These are phyloP conservation scores for Charaxes varanes DNA, from an alignment of 1,140 invertebrate species.

Conservation along the genomic window DNA sequence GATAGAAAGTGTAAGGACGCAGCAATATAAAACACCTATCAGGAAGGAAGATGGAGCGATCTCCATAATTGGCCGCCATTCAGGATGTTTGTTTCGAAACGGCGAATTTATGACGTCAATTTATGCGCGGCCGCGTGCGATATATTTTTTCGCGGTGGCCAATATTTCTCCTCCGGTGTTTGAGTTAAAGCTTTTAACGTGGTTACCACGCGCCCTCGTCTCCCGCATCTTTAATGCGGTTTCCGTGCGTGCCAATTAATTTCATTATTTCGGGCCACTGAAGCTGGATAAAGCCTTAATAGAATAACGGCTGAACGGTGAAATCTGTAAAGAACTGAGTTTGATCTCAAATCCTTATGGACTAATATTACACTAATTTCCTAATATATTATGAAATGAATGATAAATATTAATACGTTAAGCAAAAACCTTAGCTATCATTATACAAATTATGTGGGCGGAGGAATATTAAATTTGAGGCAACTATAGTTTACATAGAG, in stretches of 20 bases:
- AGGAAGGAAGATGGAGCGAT: conserved; percentile 29
- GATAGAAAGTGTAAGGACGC: conserved; percentile 7
- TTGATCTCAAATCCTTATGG: too few relatives aligned
- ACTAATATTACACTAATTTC: too few relatives aligned
- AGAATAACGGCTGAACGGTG: too few relatives aligned
- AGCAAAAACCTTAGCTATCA: too few relatives aligned
- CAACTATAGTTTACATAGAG: too few relatives aligned
- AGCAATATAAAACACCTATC: conserved; percentile 29
- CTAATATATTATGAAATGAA: too few relatives aligned
- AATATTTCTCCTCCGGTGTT: conserved; percentile 17
- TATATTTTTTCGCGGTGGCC: conserved; percentile 24
- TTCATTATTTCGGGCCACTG: too few relatives aligned
- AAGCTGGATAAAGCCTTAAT: too few relatives aligned
- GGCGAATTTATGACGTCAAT: conserved; percentile 35
- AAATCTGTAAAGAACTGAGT: too few relatives aligned
- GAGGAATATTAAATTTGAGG: too few relatives aligned
- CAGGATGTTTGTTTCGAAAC: conserved; percentile 31
- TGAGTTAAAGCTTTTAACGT: conserved; percentile 16
- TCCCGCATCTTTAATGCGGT: conserved; percentile 1
- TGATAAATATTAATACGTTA: too few relatives aligned
- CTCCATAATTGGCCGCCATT: conserved; percentile 35
- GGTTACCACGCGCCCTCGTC: conserved; percentile 7
- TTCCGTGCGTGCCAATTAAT: neutral
- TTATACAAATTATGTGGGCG: too few relatives aligned
- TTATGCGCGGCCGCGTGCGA: conserved; percentile 29